phyloP scores from a whole-genome alignment of 2,113 vertebrate species.

The Orcinus orca region DNA sequence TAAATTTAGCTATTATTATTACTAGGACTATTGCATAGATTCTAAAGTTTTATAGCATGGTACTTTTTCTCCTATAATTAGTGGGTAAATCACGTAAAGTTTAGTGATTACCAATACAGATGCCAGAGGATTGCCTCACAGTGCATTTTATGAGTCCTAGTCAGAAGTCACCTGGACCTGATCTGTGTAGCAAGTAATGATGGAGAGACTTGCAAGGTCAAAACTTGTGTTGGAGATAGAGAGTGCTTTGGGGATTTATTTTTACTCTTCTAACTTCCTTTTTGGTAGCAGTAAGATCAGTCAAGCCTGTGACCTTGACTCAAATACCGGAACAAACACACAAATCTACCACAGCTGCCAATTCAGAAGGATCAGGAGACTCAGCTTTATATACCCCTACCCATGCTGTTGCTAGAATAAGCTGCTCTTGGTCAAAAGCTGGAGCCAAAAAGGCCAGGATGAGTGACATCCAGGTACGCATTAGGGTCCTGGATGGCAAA shows the following conservation, averaged over 20 bases:
- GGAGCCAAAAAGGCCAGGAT: neutral
- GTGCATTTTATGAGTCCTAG: neutral
- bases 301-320: neutral
- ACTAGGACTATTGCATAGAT: neutral
- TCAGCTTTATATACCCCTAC: neutral
- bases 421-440: neutral
- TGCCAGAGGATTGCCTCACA: neutral
- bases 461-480: neutral
- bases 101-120: slow-evolving; percentile 23
- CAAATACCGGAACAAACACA: neutral
- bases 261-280: slow-evolving; percentile 30
- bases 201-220: neutral
- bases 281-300: slow-evolving; percentile 13
- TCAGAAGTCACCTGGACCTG: neutral
- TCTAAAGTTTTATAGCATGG: slow-evolving; percentile 1
- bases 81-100: neutral
- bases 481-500: neutral
- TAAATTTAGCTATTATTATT: neutral
- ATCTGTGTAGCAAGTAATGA: neutral
- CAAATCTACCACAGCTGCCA: neutral
- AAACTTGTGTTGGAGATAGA: slow-evolving; percentile 14
- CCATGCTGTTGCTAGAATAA: slow-evolving; percentile 11
- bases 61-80: slow-evolving; percentile 25
- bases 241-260: slow-evolving; percentile 30
- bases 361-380: neutral